These are phyloP conservation scores for Drosophila glabriapex DNA, from an alignment of 2,888 invertebrate species.

Conservation along the genomic window DNA sequence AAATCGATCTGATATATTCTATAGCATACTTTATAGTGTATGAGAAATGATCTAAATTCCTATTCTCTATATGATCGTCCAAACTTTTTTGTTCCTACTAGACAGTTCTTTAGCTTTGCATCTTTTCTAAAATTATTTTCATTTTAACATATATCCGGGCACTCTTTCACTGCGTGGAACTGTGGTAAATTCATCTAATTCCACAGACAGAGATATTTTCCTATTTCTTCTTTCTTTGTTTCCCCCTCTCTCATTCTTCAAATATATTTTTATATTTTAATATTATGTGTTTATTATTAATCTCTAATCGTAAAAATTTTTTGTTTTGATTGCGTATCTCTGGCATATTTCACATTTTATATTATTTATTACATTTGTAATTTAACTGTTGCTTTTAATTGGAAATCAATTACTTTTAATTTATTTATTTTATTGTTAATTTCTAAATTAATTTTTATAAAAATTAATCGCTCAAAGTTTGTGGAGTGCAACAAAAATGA, in stretches of 20 bases:
- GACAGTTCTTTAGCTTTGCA: rapidly evolving
- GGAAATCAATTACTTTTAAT: background rate
- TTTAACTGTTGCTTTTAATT: background rate
- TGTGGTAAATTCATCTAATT: background rate
- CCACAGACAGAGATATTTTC: background rate
- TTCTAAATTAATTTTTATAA: background rate
- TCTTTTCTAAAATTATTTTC: rapidly evolving
- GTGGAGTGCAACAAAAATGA: background rate
- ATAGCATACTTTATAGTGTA: background rate
- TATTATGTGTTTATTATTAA: background rate
- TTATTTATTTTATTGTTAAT: background rate
- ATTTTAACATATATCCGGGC: background rate
- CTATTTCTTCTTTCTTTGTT: background rate
- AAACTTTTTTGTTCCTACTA: background rate
- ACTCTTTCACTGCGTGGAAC: background rate
- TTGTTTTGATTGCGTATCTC: background rate
- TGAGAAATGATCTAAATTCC: background rate
- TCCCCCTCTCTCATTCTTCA: too few species aligned
- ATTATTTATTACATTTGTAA: background rate
- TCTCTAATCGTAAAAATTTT: background rate
- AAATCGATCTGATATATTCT: background rate
- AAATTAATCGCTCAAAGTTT: background rate
- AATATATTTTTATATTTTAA: background rate
- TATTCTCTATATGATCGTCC: background rate
- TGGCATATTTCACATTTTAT: background rate